Base-by-base conservation (phyloP, 2,888 invertebrate genomes). In the Heliconius ethilla region DNA sequence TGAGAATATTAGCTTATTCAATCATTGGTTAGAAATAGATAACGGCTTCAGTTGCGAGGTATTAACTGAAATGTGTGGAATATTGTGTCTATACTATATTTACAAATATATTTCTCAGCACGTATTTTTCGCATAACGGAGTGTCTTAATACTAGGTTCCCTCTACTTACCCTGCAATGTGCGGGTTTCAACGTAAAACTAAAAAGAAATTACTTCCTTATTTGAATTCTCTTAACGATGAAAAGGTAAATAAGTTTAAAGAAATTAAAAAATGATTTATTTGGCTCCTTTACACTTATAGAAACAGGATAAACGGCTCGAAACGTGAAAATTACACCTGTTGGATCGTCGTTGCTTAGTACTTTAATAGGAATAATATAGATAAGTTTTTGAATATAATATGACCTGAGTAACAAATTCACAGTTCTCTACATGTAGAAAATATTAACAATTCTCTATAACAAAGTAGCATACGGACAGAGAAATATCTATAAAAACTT, bases 1-100 rank as follows among this genome's bases (percentile, higher is more conserved):
- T 70, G 51, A 70, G 55, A 55, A 55, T 22, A 72, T 72, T 72
- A 72, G 72, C 55, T 72, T 72, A 37, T 72, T 25, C 33, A 72
- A 59, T 72, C 59, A 33, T 55, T 59, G 59, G 59, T 72, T 37
- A 72, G 72, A 59, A 37, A 37, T 59, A 33, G 59, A 37, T 72
- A 59, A 59, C 15, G 7, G 59, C 3, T n/a, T 72, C 15, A 15
- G 7, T 72, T 25, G 33, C 7, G 22, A 22, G 13, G 1, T 37
- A 40, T 40, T 37, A 67, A 7, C 67, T 67, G 37, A 40, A 40
- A 69, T 69, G 3, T 69, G 69, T 7, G 2, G 0, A 25, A 9
- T 40, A 25, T 45, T 40, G 15, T 15, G 15, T 29, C 13, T 13
- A 13, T 37, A 15, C 25, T 29, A n/a, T 33, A 27, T 27, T 33